Conservation (phyloP, 2,113 vertebrate genomes). For the Tyrannus savana region DNA sequence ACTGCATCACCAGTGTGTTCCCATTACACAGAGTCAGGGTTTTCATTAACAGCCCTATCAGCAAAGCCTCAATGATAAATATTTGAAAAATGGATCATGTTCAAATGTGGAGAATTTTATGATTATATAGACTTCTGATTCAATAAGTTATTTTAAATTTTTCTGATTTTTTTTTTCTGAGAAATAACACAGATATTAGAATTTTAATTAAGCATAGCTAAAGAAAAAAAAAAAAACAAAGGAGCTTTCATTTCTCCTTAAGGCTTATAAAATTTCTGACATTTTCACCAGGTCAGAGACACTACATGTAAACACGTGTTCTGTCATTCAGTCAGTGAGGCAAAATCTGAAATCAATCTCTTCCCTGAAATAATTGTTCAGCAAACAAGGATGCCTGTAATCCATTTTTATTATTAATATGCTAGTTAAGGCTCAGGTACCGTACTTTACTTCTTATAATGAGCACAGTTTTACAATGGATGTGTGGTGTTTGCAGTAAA, state of each 20-base stretch:
- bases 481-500: constrained; percentile 19
- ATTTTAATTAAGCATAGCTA: neutral
- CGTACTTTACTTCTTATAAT: constrained; percentile 61
- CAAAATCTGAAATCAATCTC: constrained; percentile 53
- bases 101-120: neutral
- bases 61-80: neutral
- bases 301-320: constrained; percentile 35
- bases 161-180: neutral
- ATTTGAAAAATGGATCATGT: neutral
- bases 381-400: constrained; percentile 57
- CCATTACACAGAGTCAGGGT: neutral
- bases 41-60: neutral
- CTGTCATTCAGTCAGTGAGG: constrained; percentile 38
- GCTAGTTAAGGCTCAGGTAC: constrained; percentile 56
- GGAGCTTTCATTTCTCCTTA: neutral
- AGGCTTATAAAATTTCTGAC: neutral
- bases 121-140: neutral
- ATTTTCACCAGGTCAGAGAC: constrained; percentile 54
- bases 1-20: neutral
- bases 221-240: neutral
- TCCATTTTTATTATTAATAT: constrained; percentile 73
- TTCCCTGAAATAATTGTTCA: constrained; percentile 59
- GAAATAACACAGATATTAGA: neutral
- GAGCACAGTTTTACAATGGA: constrained; percentile 51
- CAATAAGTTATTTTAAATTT: neutral